Evolutionary conservation across 2,797 vertebrate species (phyloP).

Genomic region (Fundulus diaphanus): DNA sequence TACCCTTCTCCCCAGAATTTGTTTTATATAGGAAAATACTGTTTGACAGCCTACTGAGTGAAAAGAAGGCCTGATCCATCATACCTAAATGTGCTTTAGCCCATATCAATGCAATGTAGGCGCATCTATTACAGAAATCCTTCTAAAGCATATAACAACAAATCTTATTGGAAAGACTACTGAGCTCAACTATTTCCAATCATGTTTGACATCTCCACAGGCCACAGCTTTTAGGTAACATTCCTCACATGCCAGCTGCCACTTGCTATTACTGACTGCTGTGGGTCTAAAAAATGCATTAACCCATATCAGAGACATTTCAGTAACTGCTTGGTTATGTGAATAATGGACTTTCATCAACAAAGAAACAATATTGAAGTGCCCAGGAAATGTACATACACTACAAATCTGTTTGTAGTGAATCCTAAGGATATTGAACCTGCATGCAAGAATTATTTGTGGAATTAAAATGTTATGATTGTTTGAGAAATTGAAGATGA

Average conservation of each 20-base stretch:
- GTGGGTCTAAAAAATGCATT: neutral
- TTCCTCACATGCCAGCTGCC: constrained; percentile 18
- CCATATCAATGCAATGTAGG: neutral
- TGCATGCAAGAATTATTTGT: neutral
- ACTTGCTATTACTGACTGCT: constrained; percentile 4
- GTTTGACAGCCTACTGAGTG: too few relatives aligned
- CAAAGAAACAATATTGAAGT: neutral
- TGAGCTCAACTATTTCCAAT: constrained; percentile 3
- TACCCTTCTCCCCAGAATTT: too few relatives aligned
- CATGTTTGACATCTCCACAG: constrained; percentile 1
- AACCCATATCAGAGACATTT: neutral
- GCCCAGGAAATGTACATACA: neutral
- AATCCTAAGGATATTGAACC: neutral
- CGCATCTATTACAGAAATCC: neutral
- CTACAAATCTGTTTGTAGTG: neutral
- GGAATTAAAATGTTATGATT: too few relatives aligned
- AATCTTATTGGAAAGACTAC: neutral
- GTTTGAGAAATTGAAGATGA: neutral
- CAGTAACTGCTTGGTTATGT: neutral
- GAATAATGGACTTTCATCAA: neutral
- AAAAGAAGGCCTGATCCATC: too few relatives aligned
- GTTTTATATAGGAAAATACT: too few relatives aligned
- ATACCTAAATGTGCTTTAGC: neutral
- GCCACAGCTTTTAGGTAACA: constrained; percentile 7
- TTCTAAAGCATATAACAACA: neutral